phyloP scores from a whole-genome alignment of 2,888 invertebrate genomes.

The Leucoma salicis region DNA sequence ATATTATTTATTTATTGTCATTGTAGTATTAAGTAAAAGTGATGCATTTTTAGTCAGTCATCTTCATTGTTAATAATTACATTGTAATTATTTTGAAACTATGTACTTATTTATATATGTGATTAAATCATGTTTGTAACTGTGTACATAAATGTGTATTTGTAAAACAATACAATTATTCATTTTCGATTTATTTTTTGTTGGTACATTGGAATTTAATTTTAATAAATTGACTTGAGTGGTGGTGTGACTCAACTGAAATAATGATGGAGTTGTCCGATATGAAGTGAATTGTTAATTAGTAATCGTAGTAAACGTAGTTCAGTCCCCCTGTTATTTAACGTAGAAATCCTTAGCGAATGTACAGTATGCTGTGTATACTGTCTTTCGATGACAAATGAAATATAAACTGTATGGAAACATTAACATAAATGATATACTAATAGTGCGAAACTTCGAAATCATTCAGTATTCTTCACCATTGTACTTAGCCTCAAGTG shows the following conservation, averaged over 20 bases:
- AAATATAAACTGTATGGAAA: constrained; percentile 29
- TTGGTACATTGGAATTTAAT: constrained; percentile 8
- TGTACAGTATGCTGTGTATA: constrained; percentile 53
- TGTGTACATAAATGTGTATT: constrained; percentile 28
- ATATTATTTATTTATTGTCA: constrained; percentile 23
- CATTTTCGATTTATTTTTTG: constrained; percentile 18
- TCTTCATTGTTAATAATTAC: constrained; percentile 23
- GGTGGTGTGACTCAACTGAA: constrained; percentile 62
- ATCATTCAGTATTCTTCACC: constrained; percentile 9
- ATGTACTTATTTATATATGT: constrained; percentile 53
- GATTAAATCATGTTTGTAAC: constrained; percentile 39
- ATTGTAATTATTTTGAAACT: constrained; percentile 12
- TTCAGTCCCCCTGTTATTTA: constrained; percentile 23
- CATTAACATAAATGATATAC: constrained; percentile 15
- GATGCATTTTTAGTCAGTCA: constrained; percentile 41
- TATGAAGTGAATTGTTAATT: constrained; percentile 13
- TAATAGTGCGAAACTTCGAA: neutral
- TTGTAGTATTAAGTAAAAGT: constrained; percentile 45
- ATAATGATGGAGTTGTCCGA: constrained; percentile 42
- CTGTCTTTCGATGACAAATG: constrained; percentile 36
- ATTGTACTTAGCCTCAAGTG: constrained; percentile 38
- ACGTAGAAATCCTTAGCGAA: constrained; percentile 25
- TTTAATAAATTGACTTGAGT: constrained; percentile 48
- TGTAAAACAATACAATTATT: constrained; percentile 5
- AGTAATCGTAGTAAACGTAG: constrained; percentile 32